Evolutionary conservation across 1,140 invertebrate genomes (phyloP), one percentile per base, ranked within the genome.

Genomic region (Meloidogyne hapla): DNA sequence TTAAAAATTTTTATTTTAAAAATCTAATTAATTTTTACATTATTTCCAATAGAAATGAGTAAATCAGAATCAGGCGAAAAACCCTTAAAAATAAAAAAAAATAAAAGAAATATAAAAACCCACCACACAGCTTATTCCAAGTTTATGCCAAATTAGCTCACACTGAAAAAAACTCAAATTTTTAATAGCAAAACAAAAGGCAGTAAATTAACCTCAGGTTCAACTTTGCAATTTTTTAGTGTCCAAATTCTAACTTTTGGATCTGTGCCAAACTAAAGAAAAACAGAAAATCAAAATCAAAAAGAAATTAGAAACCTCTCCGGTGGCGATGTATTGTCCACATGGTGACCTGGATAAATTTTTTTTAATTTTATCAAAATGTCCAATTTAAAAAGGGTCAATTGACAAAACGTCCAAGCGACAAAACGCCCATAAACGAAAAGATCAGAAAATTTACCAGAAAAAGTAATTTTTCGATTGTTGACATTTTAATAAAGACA

Each of bases 171-270:
- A 18, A 42, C 9, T 2, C 2, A 42, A 42, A 13, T 42, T 42
- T 42, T 10, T 0, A 12, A 12, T 42, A 42, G 33, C 4, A 33
- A 33, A 33, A n/a, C n/a, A 12, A 42, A 42, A 42, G 9, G 40
- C 8, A 12, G 1, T 42, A 12, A 48, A 48, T 15, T 18, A 25
- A 78, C 83, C 23, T 65, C 56, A 33, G 38, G 62, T 62, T 82
- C 48, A 15, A 65, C 63, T 6, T 79, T 82, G n/a, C 67, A 28
- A 70, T 83, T 40, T 42, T 66, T 65, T 0, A 84, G 73, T 38
- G 85, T 76, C 83, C 83, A 83, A 42, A 83, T 76, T 18, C 83
- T 78, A 21, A 83, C 81, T 56, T 80, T 85, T 13, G 83, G 81
- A 13, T 83, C 77, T 61, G 77, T 42, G 15, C 81, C 81, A 66